Evolutionary conservation across 2,888 invertebrate genomes (phyloP), one percentile per base, ranked within the genome.

Genomic region (Drosophila pseudotakahashii): DNA sequence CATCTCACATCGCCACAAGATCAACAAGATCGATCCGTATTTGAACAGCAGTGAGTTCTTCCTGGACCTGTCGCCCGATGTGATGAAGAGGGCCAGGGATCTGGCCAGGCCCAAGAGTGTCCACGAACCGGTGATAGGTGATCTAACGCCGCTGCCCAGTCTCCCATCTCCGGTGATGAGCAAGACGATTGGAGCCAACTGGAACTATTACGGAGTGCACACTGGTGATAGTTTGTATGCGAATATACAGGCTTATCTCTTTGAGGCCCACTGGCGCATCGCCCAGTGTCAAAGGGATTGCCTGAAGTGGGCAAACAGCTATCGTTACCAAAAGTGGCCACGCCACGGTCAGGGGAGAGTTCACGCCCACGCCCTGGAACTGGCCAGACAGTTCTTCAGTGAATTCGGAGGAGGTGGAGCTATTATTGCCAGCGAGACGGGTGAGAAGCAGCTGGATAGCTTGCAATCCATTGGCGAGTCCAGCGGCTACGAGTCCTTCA

Each of bases 171-270:
- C 89, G 3, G 83, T 89, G 3, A 89, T 92, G 81, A 92, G 92
- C 72, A 92, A 92, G 78, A 92, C 92, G 3, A 92, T 92, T 36
- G 92, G 92, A 13, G 91, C 93, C n/a, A 92, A 93, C 78, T 93
- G 93, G 93, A 94, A 93, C 85, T 93, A 93, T 77, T 93, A 93
- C 74, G 93, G 93, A 5, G 78, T 92, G 23, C 89, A 92, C 79
- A 86, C 93, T 75, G 93, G 94, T 44, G 96, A 96, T 75, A 96
- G 95, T 63, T 91, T 97, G 70, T 96, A 95, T 89, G 95, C 95
- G 36, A 96, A 96, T 91, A 96, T 96, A 91, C 96, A 96, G 92
- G 96, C 96, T 0, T 98, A 98, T 92, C 93, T 98, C 34, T 95
- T 95, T 89, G 97, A 97, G 91, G 97, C 98, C 0, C 94, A 96